Percentiles rank a stretch among this genome's conserved stretches.
These are phyloP conservation scores for Ramphastos sulfuratus DNA, from an alignment of 2,113 vertebrate genomes.

Conservation along the genomic window DNA sequence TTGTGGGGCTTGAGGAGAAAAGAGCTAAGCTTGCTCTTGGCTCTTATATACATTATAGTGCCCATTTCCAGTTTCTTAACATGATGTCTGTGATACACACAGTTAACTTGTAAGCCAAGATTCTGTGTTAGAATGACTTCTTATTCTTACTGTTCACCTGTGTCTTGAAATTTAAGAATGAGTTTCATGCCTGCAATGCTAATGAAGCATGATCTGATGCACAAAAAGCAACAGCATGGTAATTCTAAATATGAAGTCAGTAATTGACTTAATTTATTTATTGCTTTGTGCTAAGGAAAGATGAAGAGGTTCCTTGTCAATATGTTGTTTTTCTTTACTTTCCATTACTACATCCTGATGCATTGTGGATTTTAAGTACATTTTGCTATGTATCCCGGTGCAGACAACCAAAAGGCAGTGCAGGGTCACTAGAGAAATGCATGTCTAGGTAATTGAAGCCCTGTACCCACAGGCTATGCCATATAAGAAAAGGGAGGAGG, in stretches of 20 bases:
- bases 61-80: not conserved
- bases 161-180: not conserved
- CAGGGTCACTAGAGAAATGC: too few species aligned
- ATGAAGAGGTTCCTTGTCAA: not conserved
- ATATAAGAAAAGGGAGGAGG: rapidly evolving
- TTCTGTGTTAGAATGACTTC: not conserved
- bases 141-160: not conserved
- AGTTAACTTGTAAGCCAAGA: not conserved
- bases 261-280: not conserved
- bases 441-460: not conserved
- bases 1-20: not conserved
- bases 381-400: not conserved
- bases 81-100: not conserved
- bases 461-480: not conserved
- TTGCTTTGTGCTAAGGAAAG: not conserved
- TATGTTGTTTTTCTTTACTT: not conserved
- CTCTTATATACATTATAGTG: not conserved
- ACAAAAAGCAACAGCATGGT: not conserved
- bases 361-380: not conserved
- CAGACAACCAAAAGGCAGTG: not conserved
- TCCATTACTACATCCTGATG: not conserved
- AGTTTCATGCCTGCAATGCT: not conserved
- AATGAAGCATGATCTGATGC: not conserved
- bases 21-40: not conserved
- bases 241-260: not conserved